Evolutionary conservation across 2,797 vertebrate species (phyloP).

Genomic region (Sebastes vulpes): DNA sequence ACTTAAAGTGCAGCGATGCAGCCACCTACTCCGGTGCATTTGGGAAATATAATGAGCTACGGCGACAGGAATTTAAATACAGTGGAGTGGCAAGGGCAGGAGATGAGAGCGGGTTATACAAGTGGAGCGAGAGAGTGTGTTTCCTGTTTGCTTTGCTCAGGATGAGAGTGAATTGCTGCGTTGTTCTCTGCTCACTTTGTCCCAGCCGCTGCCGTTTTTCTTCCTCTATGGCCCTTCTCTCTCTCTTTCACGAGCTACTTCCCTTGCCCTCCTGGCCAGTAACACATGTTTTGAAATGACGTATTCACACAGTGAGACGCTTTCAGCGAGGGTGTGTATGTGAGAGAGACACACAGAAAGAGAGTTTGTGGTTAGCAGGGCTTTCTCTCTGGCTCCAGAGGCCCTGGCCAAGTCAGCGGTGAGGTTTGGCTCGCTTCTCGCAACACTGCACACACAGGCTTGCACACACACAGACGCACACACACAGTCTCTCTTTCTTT

Average conservation of each 20-base stretch:
- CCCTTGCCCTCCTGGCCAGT: conserved; percentile 56
- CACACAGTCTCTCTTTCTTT: conserved; percentile 42
- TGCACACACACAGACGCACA: conserved; percentile 4
- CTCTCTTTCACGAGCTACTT: conserved; percentile 59
- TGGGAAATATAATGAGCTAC: conserved; percentile 73
- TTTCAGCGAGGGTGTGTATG: conserved; percentile 60
- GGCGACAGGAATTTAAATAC: conserved; percentile 69
- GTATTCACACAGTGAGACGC: conserved; percentile 74
- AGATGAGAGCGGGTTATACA: conserved; percentile 61
- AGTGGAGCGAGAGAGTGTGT: conserved; percentile 43
- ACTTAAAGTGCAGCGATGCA: conserved; percentile 77
- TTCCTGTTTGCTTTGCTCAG: conserved; percentile 63
- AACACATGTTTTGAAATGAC: conserved; percentile 79
- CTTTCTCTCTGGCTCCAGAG: conserved; percentile 86
- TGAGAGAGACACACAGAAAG: conserved; percentile 41
- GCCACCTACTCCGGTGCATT: conserved; percentile 64
- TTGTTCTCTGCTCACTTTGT: conserved; percentile 44
- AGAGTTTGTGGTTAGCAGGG: conserved; percentile 78
- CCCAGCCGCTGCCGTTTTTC: conserved; percentile 12
- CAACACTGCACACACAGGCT: conserved; percentile 54
- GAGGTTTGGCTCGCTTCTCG: conserved; percentile 79
- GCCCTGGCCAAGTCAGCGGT: conserved; percentile 84
- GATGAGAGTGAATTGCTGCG: conserved; percentile 36
- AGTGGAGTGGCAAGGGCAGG: conserved; percentile 60
- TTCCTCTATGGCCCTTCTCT: conserved; percentile 15